Conservation (phyloP, 2,113 vertebrate species). For the Petaurus breviceps region DNA sequence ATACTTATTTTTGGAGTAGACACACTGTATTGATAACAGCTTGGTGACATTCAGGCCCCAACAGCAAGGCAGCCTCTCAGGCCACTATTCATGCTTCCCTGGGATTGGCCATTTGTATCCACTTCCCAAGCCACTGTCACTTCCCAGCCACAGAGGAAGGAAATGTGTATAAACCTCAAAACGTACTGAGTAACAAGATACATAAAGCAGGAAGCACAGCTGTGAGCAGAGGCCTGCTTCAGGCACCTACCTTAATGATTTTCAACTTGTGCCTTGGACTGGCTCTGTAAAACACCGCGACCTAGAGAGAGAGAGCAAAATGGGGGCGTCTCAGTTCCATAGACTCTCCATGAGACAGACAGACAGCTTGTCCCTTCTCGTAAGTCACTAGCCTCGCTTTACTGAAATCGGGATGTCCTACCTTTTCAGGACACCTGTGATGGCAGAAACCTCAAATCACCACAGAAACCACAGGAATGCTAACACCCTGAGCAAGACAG, state of each 20-base stretch:
- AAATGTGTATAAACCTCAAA: background rate
- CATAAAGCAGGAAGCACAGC: background rate
- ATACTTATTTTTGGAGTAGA: background rate
- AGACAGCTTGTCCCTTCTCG: background rate
- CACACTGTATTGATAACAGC: background rate
- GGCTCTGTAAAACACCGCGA: constrained; percentile 96
- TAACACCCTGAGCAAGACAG: constrained; percentile 19
- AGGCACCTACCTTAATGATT: constrained; percentile 94
- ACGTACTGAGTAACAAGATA: background rate
- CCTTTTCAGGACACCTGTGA: background rate
- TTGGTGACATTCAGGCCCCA: background rate
- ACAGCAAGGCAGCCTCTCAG: background rate
- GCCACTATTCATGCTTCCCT: background rate
- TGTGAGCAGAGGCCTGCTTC: background rate
- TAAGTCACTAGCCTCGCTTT: background rate
- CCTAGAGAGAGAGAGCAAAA: constrained; percentile 82
- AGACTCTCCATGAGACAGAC: background rate
- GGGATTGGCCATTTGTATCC: background rate
- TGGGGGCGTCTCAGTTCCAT: background rate
- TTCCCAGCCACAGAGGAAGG: background rate
- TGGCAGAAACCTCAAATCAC: background rate
- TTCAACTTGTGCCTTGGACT: constrained; percentile 98
- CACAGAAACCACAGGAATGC: constrained; percentile 13
- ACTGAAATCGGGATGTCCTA: background rate
- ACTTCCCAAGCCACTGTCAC: background rate